Base-by-base conservation (phyloP, 2,888 invertebrate species). In the Coecobrya sp. region DNA sequence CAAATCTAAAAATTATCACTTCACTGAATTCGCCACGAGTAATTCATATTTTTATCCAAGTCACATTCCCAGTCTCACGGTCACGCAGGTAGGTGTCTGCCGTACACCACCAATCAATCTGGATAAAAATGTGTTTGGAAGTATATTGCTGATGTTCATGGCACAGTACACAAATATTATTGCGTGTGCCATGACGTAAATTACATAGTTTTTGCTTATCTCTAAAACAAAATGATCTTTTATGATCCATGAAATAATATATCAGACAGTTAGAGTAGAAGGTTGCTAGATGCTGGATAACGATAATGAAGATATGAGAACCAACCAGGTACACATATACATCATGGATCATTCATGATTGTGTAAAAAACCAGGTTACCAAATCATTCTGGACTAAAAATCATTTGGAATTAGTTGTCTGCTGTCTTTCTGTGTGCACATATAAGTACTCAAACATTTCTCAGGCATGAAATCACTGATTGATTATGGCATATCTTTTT, bases 121-220 rank as follows among this genome's bases (percentile, higher is more conserved):
- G 30, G 70, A 36, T 19, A 70, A 27, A 36, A 10, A 62, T 62
- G 59, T n/a, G 52, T 59, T 59, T 59, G 10, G 36, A 7, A 62
- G 25, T 68, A 30, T 42, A n/a, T 22, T 27, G 2, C 16, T 25
- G 10, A 16, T 52, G 81, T 49, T n/a, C 22, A 45, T 10, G 10
- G 19, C 13, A 13, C 27, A 52, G 36, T 55, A n/a, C 42, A 45
- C 49, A 85, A 85, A 45, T 65, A 86, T 55, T 42, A 82, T 25
- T 45, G 76, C 49, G 42, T 76, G 49, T 13, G 45, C 22, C 22
- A 42, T 87, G 87, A 87, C 87, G 87, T 62, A 87, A 55, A 55
- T 55, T 19, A 55, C 49, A 36, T 27, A 73, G 45, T 55, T 76
- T 87, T 87, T 87, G 16, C 73, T 87, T 87, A 87, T 86, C 86